Conservation (phyloP, 2,797 vertebrate genomes). For the Acipenser transmontanus region DNA sequence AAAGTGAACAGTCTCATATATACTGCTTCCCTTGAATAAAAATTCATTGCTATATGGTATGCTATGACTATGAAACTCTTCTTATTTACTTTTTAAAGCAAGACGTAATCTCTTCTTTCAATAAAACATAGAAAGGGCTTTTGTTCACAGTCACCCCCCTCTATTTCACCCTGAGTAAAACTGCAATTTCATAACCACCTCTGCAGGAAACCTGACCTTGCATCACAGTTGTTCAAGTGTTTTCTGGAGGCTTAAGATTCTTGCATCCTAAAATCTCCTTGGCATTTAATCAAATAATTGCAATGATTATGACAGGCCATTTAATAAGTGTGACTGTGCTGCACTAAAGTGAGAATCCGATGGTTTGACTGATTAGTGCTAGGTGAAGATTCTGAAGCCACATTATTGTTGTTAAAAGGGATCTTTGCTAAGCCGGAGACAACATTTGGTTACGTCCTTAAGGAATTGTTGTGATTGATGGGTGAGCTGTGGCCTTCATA, state of each 20-base stretch:
- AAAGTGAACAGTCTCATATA: no score
- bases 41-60: not conserved
- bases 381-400: conserved; percentile 1
- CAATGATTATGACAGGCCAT: not conserved
- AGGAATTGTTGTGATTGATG: not conserved
- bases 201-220: conserved; percentile 14
- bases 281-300: not conserved
- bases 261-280: not conserved
- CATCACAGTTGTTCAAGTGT: not conserved
- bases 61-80: not conserved
- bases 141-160: conserved; percentile 11
- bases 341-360: conserved; percentile 3
- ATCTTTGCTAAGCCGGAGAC: not conserved
- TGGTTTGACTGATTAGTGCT: not conserved
- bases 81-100: not conserved
- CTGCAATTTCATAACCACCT: not conserved
- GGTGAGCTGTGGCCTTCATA: not conserved
- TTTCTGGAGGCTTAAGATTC: not conserved
- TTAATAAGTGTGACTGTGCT: not conserved
- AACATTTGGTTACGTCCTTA: not conserved
- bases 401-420: not conserved
- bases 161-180: not conserved
- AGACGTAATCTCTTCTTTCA: conserved; percentile 4
- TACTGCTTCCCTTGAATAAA: no score
- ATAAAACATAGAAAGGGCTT: conserved; percentile 8